Percentiles rank a stretch among this genome's conserved stretches.
Conservation (phyloP, 2,888 invertebrate genomes). For the Phaedon cochleariae region DNA sequence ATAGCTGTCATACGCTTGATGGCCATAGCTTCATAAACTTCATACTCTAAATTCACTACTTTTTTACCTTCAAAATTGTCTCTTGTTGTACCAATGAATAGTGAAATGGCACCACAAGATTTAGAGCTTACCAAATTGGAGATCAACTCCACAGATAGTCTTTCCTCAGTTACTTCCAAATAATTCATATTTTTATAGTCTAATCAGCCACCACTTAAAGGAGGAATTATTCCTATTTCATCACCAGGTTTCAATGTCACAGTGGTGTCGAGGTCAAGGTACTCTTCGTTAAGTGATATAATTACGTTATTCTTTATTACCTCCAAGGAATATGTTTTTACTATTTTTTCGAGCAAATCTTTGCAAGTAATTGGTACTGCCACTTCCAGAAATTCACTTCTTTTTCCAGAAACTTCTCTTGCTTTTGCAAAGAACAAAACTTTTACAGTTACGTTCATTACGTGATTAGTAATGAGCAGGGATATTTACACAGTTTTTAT, state of each 20-base stretch:
- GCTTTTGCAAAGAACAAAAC: slow-evolving; percentile 91
- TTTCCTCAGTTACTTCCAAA: slow-evolving; percentile 72
- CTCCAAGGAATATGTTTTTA: slow-evolving; percentile 70
- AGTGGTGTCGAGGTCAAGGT: slow-evolving; percentile 67
- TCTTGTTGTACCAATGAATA: slow-evolving; percentile 90
- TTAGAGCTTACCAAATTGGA: slow-evolving; percentile 72
- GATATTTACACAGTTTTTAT: not conserved
- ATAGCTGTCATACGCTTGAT: slow-evolving; percentile 81
- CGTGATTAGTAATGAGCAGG: not conserved
- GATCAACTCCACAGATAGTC: slow-evolving; percentile 74
- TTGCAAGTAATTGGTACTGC: slow-evolving; percentile 65
- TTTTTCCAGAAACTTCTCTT: slow-evolving; percentile 79
- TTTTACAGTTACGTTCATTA: slow-evolving; percentile 68
- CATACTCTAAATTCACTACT: slow-evolving; percentile 90
- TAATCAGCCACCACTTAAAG: slow-evolving; percentile 88
- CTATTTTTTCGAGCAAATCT: slow-evolving; percentile 70
- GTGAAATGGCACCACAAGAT: slow-evolving; percentile 86
- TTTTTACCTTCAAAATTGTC: slow-evolving; percentile 83
- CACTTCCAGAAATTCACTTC: slow-evolving; percentile 66
- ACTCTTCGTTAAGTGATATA: slow-evolving; percentile 85
- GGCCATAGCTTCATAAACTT: slow-evolving; percentile 94
- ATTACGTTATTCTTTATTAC: slow-evolving; percentile 76
- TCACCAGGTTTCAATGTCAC: slow-evolving; percentile 71
- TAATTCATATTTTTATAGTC: slow-evolving; percentile 76
- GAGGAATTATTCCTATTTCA: slow-evolving; percentile 92